Base-by-base conservation (phyloP, 2,888 invertebrate genomes). In the Allolobophora icterica region DNA sequence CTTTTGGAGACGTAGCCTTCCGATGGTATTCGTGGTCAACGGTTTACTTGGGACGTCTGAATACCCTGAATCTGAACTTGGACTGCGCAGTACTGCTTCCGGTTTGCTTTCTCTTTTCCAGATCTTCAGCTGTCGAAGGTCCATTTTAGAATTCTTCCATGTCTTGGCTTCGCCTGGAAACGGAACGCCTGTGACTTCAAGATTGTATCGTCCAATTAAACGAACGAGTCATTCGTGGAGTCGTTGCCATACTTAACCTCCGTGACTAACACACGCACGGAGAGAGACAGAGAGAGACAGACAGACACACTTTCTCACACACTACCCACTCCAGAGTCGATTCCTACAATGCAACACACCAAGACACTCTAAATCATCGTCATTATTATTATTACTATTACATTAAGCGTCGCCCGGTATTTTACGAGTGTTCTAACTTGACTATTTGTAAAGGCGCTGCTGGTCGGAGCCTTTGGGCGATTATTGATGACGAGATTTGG, bases 61-160 rank as follows among this genome's bases (percentile, higher is more conserved):
- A 24, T 87, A 87, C 11, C 87, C 87, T 35, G 87, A 87, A 24
- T 87, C 87, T 34, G 87, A 87, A 34, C 87, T 87, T 0, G 87
- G 87, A 87, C 87, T 87, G 34, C 87, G 87, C 35, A 87, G 24
- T 5, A 87, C 87, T 34, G 87, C 34, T 38, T 87, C 87, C 38
- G 87, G 17, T 87, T 87, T 87, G 34, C 35, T 34, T 87, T 87
- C 87, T 34, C 87, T 34, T 87, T 87, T 87, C 87, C 87, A 87
- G 35, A 87, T 34, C 38, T 87, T 87, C 87, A 87, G 38, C 35
- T 87, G 87, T 87, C 87, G 34, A 34, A 87, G 87, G 87, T 87
- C n/a, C 87, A 87, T 87, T 19, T 87, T 38, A 38, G 87, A 87
- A 4, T 87, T 84, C 21, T 87, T 30, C 71, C 71, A 71, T 71